These are phyloP conservation scores for Zoroaster sp. DNA, from an alignment of 53 echinoderm and acorn worm species.

Conservation along the genomic window DNA sequence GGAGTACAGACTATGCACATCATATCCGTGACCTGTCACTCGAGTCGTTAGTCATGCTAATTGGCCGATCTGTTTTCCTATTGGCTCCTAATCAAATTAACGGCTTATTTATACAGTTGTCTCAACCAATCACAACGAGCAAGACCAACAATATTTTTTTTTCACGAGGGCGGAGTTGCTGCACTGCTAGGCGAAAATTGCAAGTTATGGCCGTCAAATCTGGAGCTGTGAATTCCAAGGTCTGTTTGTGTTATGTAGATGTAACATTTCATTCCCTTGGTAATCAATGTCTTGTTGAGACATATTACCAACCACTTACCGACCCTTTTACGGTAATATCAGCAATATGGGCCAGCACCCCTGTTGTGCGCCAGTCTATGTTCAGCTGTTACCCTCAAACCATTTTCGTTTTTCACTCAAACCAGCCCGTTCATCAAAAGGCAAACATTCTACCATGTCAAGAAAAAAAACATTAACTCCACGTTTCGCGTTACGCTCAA, in stretches of 20 bases:
- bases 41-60: slow-evolving; percentile 94
- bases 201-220: neutral
- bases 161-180: slow-evolving; percentile 22
- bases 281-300: slow-evolving; percentile 61
- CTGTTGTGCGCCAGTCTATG: slow-evolving; percentile 16
- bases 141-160: neutral
- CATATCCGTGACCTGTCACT: slow-evolving; percentile 83
- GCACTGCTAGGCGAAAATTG: neutral
- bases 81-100: slow-evolving; percentile 90
- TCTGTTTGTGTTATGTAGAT: neutral
- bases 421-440: neutral
- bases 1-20: slow-evolving; percentile 44
- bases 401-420: neutral
- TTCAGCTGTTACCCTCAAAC: slow-evolving; percentile 38
- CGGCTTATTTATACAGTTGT: slow-evolving; percentile 67
- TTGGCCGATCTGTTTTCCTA: slow-evolving; percentile 90
- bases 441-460: neutral
- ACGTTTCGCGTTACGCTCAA: slow-evolving; percentile 51
- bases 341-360: slow-evolving; percentile 11
- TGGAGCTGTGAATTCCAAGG: neutral
- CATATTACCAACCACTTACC: slow-evolving; percentile 25
- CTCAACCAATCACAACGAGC: slow-evolving; percentile 70
- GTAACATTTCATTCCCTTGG: slow-evolving; percentile 36
- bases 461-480: neutral
- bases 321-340: neutral